Base-by-base conservation (phyloP, 2,888 invertebrate genomes). In the Acanthopleura granulata region DNA sequence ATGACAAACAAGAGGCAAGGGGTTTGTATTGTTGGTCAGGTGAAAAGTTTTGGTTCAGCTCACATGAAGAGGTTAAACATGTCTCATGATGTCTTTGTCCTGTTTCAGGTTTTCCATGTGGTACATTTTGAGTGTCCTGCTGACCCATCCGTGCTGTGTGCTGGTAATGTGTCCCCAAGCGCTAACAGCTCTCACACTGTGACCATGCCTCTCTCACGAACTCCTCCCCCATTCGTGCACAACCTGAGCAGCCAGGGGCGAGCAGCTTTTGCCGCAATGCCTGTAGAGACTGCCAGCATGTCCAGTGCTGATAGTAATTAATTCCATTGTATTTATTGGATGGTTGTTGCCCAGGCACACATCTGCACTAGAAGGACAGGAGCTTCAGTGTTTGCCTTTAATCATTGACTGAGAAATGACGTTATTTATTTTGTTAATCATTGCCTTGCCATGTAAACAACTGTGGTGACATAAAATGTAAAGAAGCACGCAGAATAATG, bases 71-170 rank as follows among this genome's bases (percentile, higher is more conserved):
- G 40, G 3, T 40, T 40, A 40, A 40, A 40, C 40, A 40, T 40
- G 40, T 40, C 40, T 40, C 40, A 40, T 11, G 18, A 15, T 73
- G 6, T 12, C 57, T 27, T 70, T 72, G 66, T 74, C 62, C 83
- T n/a, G n/a, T n/a, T 89, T 3, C 84, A 97, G 96, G 97, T 98
- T 75, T 99, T 99, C 91, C 98, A 99, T 90, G 95, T 97, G 89
- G 99, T 99, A 74, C 99, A 99, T 92, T 95, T 99, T 91, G 99
- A 99, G 92, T 97, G 97, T 85, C 98, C 99, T 11, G 86, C 87
- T n/a, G 86, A 87, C 49, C 73, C 78, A 25, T 40, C 71, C 1
- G 22, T n/a, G n/a, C 3, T 27, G 16, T 66, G 16, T 16, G 3
- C 69, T 25, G 30, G 25, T 27, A 25, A 18, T 25, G 16, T 40